Evolutionary conservation across 1,140 invertebrate genomes (phyloP).

Genomic region (Neotoxoptera formosana): DNA sequence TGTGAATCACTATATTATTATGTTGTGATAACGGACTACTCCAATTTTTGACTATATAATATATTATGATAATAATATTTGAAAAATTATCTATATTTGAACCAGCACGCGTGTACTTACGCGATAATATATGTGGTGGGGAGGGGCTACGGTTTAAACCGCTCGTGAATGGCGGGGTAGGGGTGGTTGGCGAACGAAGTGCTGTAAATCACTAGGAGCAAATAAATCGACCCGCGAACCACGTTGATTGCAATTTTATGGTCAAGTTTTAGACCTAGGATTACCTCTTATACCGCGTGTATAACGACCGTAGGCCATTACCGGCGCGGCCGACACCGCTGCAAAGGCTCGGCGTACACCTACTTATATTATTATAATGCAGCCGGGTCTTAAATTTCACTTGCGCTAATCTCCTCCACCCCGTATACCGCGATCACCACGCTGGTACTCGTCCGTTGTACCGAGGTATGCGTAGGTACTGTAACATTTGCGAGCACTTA

Average conservation of each 20-base stretch:
- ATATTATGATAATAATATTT: no score
- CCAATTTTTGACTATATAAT: no score
- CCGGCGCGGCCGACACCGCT: not conserved
- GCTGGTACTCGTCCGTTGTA: not conserved
- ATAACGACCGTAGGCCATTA: conserved; percentile 23
- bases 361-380: not conserved
- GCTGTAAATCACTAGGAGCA: conserved; percentile 11
- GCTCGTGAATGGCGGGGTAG: no score
- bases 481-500: not conserved
- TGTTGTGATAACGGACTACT: no score
- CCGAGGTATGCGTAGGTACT: not conserved
- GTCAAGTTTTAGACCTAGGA: conserved; percentile 45
- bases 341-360: not conserved
- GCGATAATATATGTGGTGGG: not conserved
- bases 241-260: conserved; percentile 46
- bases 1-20: no score
- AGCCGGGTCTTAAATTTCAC: conserved; percentile 16
- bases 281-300: conserved; percentile 9
- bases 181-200: not conserved
- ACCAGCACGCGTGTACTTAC: no score
- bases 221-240: conserved; percentile 38
- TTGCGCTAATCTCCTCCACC: not conserved
- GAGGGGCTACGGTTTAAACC: not conserved
- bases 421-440: not conserved
- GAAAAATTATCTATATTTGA: no score